Evolutionary conservation across 2,888 invertebrate genomes (phyloP).

Genomic region (Elmis aenea): DNA sequence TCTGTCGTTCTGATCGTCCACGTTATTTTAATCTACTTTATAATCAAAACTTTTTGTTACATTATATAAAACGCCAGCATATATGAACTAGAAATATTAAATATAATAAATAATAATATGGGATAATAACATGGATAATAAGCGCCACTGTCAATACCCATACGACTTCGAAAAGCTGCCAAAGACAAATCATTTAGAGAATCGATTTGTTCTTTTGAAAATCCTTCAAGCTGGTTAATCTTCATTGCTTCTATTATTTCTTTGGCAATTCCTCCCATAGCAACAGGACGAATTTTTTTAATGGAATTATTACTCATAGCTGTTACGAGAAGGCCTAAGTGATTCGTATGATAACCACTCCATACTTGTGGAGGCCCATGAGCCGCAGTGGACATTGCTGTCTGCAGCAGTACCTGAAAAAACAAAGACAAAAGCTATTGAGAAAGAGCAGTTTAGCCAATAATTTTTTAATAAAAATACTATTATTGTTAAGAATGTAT

Average conservation of each 20-base stretch:
- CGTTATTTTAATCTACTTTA: too few relatives aligned
- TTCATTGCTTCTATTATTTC: conserved; percentile 1
- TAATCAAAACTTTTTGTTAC: too few relatives aligned
- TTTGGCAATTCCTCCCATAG: conserved; percentile 5
- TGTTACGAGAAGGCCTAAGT: conserved; percentile 4
- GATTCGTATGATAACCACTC: background rate
- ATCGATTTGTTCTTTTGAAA: conserved; percentile 4
- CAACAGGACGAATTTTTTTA: conserved; percentile 5
- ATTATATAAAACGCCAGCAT: too few relatives aligned
- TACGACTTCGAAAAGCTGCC: conserved; percentile 1
- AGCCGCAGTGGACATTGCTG: conserved; percentile 1
- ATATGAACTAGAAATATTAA: too few relatives aligned
- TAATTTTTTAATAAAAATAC: too few relatives aligned
- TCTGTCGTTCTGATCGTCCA: too few relatives aligned
- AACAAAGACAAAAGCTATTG: background rate
- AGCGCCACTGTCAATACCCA: conserved; percentile 1
- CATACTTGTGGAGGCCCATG: conserved; percentile 12
- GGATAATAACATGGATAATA: too few relatives aligned
- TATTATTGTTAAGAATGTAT: too few relatives aligned
- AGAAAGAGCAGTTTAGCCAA: background rate
- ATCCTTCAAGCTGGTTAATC: background rate
- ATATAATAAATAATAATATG: too few relatives aligned
- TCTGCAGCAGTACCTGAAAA: conserved; percentile 4
- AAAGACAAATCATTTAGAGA: conserved; percentile 5
- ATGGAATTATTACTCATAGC: conserved; percentile 1